Evolutionary conservation across 2,113 vertebrate species (phyloP).

Genomic region (Pimephales promelas): DNA sequence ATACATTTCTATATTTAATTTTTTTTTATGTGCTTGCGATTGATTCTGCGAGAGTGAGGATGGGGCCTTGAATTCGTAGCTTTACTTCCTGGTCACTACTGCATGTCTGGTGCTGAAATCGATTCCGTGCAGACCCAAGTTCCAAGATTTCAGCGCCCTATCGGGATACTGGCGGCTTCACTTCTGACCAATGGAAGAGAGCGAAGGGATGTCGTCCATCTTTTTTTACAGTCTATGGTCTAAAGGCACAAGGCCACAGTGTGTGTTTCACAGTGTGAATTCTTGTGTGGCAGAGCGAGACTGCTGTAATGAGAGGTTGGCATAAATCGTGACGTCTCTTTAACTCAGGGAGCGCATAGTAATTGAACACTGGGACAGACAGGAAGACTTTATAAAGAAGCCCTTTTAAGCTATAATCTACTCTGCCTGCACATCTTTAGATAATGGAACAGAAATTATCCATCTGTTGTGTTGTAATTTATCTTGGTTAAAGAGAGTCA

Average conservation of each 20-base stretch:
- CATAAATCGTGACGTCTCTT: background rate
- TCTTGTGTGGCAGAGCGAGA: constrained; percentile 11
- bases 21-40: no score
- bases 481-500: constrained; percentile 6
- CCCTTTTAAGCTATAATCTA: constrained; percentile 30
- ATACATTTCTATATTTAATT: no score
- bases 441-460: constrained; percentile 27
- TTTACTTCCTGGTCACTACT: no score
- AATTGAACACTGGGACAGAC: constrained; percentile 26
- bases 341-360: background rate
- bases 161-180: no score
- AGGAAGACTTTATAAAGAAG: constrained; percentile 18
- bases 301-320: constrained; percentile 25
- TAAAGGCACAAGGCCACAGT: constrained; percentile 9
- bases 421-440: constrained; percentile 23
- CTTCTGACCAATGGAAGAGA: no score
- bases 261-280: constrained; percentile 33
- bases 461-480: constrained; percentile 29
- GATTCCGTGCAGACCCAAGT: no score
- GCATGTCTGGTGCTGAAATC: no score
- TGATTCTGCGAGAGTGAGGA: no score
- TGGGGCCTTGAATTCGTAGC: no score
- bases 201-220: no score
- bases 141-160: no score
- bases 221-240: no score